Conservation (phyloP, 2,797 vertebrate species). For the Paratrypauchen microcephalus region DNA sequence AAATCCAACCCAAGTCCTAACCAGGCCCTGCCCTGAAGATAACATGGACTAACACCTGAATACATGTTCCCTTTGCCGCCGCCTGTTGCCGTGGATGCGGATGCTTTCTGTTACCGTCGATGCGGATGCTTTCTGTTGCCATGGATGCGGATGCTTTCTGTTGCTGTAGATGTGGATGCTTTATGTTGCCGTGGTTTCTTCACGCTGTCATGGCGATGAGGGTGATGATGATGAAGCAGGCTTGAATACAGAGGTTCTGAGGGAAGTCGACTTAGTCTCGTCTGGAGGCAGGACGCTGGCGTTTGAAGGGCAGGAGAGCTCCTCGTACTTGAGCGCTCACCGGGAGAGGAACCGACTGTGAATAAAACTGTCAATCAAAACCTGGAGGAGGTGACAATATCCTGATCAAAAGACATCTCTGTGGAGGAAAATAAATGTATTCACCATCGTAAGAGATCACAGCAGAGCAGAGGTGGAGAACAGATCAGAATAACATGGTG, state of each 20-base stretch:
- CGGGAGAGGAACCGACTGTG: slow-evolving; percentile 25
- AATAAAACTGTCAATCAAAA: slow-evolving; percentile 19
- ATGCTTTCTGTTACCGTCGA: slow-evolving; percentile 57
- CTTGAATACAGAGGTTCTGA: slow-evolving; percentile 38
- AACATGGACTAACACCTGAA: too few species aligned
- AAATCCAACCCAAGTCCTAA: too few species aligned
- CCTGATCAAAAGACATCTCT: background rate
- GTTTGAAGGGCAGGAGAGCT: slow-evolving; percentile 45
- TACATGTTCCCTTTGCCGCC: too few species aligned
- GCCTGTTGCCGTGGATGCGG: slow-evolving; percentile 18
- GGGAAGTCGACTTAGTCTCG: slow-evolving; percentile 36
- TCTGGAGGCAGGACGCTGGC: slow-evolving; percentile 32
- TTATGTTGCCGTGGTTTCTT: slow-evolving; percentile 62
- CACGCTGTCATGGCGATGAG: slow-evolving; percentile 35
- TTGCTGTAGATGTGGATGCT: too few species aligned
- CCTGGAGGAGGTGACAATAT: background rate
- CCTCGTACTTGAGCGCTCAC: slow-evolving; percentile 13
- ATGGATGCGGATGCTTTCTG: slow-evolving; percentile 35
- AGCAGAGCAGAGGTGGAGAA: too few species aligned
- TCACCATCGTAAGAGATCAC: too few species aligned
- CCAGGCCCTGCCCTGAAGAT: too few species aligned
- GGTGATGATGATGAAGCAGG: slow-evolving; percentile 22
- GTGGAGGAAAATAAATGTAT: background rate
- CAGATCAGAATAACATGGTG: too few species aligned
- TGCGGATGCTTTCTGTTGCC: slow-evolving; percentile 26